phyloP scores from a whole-genome alignment of 2,797 vertebrate species.

The Neosilurus mollespiculum region DNA sequence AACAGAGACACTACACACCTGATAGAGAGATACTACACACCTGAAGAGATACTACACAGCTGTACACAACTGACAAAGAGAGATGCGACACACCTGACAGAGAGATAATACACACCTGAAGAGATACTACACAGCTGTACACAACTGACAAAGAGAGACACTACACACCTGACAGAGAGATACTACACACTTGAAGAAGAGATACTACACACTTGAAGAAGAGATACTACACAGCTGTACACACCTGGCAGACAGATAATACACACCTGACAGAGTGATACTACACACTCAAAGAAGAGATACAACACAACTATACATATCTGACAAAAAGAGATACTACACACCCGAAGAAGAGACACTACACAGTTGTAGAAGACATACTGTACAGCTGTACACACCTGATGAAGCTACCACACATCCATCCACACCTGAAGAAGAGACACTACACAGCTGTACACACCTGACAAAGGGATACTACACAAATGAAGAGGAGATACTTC shows the following conservation, averaged over 20 bases:
- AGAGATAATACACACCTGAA: not conserved
- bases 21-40: not conserved
- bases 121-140: not conserved
- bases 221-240: not conserved
- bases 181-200: not conserved
- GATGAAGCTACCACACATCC: not conserved
- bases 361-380: not conserved
- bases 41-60: not conserved
- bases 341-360: not conserved
- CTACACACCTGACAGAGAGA: too few species aligned
- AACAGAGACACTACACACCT: not conserved
- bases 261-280: too few species aligned
- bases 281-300: not conserved
- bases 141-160: not conserved
- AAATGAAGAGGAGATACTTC: not conserved
- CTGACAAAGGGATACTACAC: not conserved
- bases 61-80: too few species aligned
- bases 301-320: not conserved
- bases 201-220: not conserved
- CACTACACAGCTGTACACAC: not conserved
- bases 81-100: too few species aligned
- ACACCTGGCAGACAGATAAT: not conserved
- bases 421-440: not conserved
- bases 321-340: not conserved
- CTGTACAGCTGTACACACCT: not conserved